Evolutionary conservation across 2,797 vertebrate genomes (phyloP).

Genomic region (Lutjanus campechanus): DNA sequence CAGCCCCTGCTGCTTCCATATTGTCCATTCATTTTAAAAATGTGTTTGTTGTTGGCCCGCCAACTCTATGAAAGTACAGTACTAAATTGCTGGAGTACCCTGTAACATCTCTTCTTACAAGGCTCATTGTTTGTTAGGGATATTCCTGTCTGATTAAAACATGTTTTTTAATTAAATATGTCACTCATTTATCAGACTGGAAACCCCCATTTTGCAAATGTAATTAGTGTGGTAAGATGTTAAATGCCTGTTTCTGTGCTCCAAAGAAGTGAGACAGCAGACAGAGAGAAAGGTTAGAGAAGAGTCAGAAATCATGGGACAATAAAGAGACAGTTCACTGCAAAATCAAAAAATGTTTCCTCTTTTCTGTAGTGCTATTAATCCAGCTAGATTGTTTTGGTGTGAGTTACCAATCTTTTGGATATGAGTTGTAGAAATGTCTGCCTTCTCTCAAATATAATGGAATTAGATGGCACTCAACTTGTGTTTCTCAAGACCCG

Average conservation of each 20-base stretch:
- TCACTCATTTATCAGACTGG: not conserved
- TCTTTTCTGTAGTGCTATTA: too few relatives aligned
- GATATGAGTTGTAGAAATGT: too few relatives aligned
- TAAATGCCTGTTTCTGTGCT: not conserved
- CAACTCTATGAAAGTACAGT: not conserved
- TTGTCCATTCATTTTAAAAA: not conserved
- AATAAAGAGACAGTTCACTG: too few relatives aligned
- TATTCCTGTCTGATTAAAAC: not conserved
- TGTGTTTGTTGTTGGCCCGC: not conserved
- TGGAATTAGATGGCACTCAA: too few relatives aligned
- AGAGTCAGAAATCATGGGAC: not conserved
- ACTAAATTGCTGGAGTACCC: not conserved
- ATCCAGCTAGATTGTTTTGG: too few relatives aligned
- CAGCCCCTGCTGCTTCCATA: not conserved
- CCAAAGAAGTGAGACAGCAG: conserved; percentile 1
- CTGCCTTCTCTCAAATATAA: too few relatives aligned
- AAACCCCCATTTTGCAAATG: not conserved
- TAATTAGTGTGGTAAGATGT: not conserved
- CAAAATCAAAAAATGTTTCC: too few relatives aligned
- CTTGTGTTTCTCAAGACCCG: too few relatives aligned
- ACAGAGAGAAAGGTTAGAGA: not conserved
- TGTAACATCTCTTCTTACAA: not conserved
- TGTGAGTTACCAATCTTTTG: too few relatives aligned
- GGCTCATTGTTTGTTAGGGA: not conserved
- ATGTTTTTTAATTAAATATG: not conserved